Conservation (phyloP, 2,113 vertebrate species). For the Canis aureus region DNA sequence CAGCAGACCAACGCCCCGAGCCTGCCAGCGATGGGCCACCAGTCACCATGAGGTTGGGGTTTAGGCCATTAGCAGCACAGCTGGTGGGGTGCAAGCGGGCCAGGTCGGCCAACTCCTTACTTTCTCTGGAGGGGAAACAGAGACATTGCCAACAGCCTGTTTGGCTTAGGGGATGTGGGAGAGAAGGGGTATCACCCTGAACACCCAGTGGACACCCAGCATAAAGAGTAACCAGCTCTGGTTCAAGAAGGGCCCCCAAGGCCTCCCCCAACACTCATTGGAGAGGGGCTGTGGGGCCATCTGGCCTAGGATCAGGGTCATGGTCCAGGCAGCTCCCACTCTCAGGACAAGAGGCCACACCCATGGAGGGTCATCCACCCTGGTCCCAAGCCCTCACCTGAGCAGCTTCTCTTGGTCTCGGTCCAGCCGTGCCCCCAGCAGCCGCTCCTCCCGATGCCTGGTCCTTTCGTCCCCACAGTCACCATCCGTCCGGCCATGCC, state of each 20-base stretch:
- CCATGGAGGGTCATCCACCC: fast-evolving
- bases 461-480: conserved; percentile 92
- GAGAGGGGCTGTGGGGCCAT: neutral
- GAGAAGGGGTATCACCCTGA: fast-evolving
- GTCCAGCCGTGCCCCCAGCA: conserved; percentile 93
- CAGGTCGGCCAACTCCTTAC: conserved; percentile 95
- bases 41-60: conserved; percentile 98
- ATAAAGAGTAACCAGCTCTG: fast-evolving
- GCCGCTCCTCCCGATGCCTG: conserved; percentile 92
- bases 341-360: neutral
- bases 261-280: neutral
- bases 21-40: conserved; percentile 91
- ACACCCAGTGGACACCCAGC: conserved; percentile 80
- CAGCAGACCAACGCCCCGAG: conserved; percentile 94
- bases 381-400: conserved; percentile 87
- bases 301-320: neutral
- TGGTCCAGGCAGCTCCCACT: fast-evolving
- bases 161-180: fast-evolving
- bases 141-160: neutral
- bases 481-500: conserved; percentile 89
- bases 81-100: conserved; percentile 93
- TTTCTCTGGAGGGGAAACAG: conserved; percentile 89
- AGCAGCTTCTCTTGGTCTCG: conserved; percentile 97
- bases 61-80: conserved; percentile 91
- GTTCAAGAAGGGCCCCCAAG: too few relatives aligned